Base-by-base conservation (phyloP, 1,140 invertebrate genomes). In the Zaprionus nigranus region DNA sequence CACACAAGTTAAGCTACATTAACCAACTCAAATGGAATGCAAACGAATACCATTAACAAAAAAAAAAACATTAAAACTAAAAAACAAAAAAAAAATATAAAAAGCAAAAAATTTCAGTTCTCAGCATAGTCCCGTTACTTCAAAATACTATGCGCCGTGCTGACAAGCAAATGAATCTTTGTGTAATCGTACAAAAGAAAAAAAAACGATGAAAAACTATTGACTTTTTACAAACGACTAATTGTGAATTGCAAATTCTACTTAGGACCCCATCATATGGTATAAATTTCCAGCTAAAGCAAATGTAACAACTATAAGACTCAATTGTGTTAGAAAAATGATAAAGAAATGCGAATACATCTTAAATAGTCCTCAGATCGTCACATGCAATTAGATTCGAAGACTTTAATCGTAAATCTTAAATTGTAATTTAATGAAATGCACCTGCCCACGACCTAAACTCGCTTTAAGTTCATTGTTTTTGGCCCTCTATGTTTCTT, bases 381-480 rank as follows among this genome's bases (percentile, higher is more conserved):
- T 64, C 22, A 64, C 51, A 4, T 76, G 26, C 82, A 82, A 88
- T 87, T 84, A 22, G 38, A 67, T 81, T 72, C 59, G 71, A 88
- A 88, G 85, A 87, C 84, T 81, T 87, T 75, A 83, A 88, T 83
- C 75, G 78, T 87, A 87, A 83, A 74, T 34, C 30, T 30, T 11
- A 30, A 30, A 30, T 28, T 28, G 26, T 87, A 83, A 80, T 73
- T 73, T 59, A 79, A 56, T 59, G 11, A 22, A 51, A 51, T 51
- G 30, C 66, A 40, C 46, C 66, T 43, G 67, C 57, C 67, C 61
- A 75, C 65, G 58, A 53, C 69, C 81, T 70, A 79, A 54, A 57
- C 68, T 90, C 53, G 67, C 38, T 74, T 84, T 84, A 81, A 84
- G 78, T 81, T 81, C 30, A 59, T 46, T 57, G n/a, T 70, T 72